phyloP scores from a whole-genome alignment of 2,113 vertebrate species.

The Hyla sarda region DNA sequence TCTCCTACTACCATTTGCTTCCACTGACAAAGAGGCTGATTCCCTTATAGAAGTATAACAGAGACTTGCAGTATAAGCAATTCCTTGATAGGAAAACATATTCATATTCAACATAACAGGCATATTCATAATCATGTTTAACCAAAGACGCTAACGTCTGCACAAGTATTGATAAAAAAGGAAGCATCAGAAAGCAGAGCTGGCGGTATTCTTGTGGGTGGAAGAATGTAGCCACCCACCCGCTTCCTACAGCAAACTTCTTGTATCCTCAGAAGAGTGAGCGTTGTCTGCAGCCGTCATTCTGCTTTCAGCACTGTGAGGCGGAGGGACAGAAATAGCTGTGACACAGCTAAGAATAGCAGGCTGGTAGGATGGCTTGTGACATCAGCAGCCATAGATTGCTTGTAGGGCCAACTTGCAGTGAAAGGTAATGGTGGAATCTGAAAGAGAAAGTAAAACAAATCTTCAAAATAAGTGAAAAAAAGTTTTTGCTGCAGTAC shows the following conservation, averaged over 20 bases:
- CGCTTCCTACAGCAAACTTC: background rate
- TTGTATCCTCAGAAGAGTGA: constrained; percentile 34
- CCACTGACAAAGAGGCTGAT: no score
- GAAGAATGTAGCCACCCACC: constrained; percentile 29
- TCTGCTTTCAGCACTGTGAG: constrained; percentile 37
- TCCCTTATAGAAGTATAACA: no score
- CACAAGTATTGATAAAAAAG: background rate
- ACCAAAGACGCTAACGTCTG: background rate
- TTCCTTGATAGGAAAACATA: no score
- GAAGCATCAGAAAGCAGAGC: background rate
- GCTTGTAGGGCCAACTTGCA: constrained; percentile 19
- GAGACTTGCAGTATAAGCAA: no score
- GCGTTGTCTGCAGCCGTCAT: constrained; percentile 45
- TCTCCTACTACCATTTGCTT: no score
- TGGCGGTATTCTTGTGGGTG: constrained; percentile 6
- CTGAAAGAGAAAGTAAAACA: constrained; percentile 31
- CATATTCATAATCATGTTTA: background rate
- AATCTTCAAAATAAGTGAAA: background rate
- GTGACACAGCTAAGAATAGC: constrained; percentile 53
- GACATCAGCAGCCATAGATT: constrained; percentile 41
- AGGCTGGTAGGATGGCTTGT: constrained; percentile 42
- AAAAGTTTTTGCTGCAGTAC: background rate
- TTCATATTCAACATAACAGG: no score
- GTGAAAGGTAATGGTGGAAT: background rate
- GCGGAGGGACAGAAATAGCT: constrained; percentile 39